These are phyloP conservation scores for Caenorhabditis parvicauda DNA, from an alignment of 2,888 invertebrate species.

Conservation along the genomic window DNA sequence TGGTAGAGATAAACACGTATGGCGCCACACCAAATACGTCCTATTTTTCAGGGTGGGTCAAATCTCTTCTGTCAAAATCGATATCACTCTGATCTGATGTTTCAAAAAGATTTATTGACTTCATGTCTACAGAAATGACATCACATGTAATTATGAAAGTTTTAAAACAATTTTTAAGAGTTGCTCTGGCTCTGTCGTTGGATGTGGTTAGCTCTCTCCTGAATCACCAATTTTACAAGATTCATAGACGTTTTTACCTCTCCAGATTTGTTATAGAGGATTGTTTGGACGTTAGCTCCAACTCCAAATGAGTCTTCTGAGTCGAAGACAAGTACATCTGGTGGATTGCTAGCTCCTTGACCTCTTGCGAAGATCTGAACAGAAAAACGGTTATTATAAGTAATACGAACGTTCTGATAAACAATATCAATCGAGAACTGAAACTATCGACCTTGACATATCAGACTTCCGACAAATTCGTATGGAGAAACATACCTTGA, in stretches of 20 bases:
- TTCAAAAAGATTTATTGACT: too few relatives aligned
- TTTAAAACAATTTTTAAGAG: too few relatives aligned
- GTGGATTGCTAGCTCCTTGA: slow-evolving; percentile 55
- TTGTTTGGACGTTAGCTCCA: slow-evolving; percentile 62
- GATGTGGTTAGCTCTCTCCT: slow-evolving; percentile 59
- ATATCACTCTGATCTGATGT: too few relatives aligned
- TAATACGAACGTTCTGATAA: slow-evolving; percentile 10
- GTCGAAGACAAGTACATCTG: slow-evolving; percentile 59
- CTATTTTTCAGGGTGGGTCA: too few relatives aligned
- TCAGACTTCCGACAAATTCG: too few relatives aligned
- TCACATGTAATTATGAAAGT: too few relatives aligned
- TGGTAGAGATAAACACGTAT: too few relatives aligned
- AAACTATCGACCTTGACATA: too few relatives aligned
- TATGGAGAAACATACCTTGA: slow-evolving; percentile 32
- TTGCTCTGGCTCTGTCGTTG: slow-evolving; percentile 54
- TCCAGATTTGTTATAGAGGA: slow-evolving; percentile 62
- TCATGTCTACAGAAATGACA: too few relatives aligned
- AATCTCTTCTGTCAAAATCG: too few relatives aligned
- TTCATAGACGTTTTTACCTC: slow-evolving; percentile 41
- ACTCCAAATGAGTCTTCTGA: slow-evolving; percentile 61
- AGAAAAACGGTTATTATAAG: neutral
- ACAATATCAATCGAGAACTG: too few relatives aligned
- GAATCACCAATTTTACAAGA: slow-evolving; percentile 11
- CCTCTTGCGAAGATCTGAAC: slow-evolving; percentile 58
- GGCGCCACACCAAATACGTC: too few relatives aligned